Evolutionary conservation across 2,113 vertebrate genomes (phyloP).

Genomic region (Nansenia antarctica): DNA sequence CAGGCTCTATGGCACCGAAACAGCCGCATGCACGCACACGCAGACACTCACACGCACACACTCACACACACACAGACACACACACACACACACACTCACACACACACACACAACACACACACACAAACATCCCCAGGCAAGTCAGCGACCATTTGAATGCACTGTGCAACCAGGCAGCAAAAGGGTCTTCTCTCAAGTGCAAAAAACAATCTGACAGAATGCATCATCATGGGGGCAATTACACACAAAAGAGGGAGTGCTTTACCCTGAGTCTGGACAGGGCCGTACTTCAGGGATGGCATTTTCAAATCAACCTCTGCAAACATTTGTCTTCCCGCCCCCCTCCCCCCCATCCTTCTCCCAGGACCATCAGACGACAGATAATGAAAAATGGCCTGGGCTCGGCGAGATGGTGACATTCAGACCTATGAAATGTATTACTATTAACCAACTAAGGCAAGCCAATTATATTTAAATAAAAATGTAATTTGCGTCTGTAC

Average conservation of each 20-base stretch:
- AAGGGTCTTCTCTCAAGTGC: conserved; percentile 63
- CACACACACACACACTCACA: conserved; percentile 2
- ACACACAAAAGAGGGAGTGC: conserved; percentile 72
- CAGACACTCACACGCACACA: neutral
- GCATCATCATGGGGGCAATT: conserved; percentile 78
- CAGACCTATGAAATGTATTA: conserved; percentile 49
- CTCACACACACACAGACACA: neutral
- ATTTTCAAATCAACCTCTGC: conserved; percentile 78
- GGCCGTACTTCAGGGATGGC: conserved; percentile 76
- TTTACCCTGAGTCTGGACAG: conserved; percentile 70
- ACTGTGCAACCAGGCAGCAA: conserved; percentile 60
- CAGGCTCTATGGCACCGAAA: neutral
- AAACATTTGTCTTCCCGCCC: conserved; percentile 67
- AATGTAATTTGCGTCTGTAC: conserved; percentile 47
- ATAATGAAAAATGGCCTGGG: conserved; percentile 47
- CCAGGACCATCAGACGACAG: conserved; percentile 30
- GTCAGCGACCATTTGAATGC: conserved; percentile 32
- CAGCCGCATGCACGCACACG: neutral
- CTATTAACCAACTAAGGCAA: conserved; percentile 43
- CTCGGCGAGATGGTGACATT: conserved; percentile 28
- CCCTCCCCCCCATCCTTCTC: conserved; percentile 14
- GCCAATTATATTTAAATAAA: conserved; percentile 57
- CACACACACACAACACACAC: conserved; percentile 4
- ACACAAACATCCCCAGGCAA: conserved; percentile 6
- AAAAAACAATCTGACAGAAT: conserved; percentile 75